Evolutionary conservation across 2,888 invertebrate genomes (phyloP).

Genomic region (Elmis aenea): DNA sequence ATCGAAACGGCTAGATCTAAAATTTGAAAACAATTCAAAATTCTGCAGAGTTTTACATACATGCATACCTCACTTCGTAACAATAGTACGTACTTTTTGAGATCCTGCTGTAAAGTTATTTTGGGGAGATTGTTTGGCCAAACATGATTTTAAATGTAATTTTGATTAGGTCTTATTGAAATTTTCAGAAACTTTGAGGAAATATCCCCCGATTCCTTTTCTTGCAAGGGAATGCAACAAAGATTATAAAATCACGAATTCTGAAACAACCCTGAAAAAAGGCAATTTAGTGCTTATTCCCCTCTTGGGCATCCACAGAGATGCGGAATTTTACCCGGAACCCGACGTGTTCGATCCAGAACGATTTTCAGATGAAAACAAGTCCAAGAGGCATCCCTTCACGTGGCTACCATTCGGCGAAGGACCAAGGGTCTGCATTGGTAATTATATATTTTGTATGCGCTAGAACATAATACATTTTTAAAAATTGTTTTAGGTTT

Average conservation of each 20-base stretch:
- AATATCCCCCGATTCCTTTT: conserved; percentile 22
- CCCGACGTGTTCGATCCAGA: conserved; percentile 7
- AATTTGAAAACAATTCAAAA: too few species aligned
- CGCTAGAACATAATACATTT: too few species aligned
- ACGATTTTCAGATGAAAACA: conserved; percentile 6
- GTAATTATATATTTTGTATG: conserved; percentile 5
- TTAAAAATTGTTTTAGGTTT: too few species aligned
- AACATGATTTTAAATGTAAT: too few species aligned
- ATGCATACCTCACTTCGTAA: too few species aligned
- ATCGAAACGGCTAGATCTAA: too few species aligned
- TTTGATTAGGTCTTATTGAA: too few species aligned
- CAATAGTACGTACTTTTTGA: too few species aligned
- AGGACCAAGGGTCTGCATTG: conserved; percentile 7
- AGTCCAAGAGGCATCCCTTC: not conserved
- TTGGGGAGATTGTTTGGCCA: conserved; percentile 10
- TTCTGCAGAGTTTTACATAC: too few species aligned
- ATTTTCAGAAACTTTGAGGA: conserved; percentile 24
- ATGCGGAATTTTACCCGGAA: conserved; percentile 5
- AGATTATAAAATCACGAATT: conserved; percentile 7
- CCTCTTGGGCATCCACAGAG: conserved; percentile 1
- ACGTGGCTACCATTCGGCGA: too few species aligned
- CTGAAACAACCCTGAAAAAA: conserved; percentile 1
- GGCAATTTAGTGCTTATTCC: conserved; percentile 1
- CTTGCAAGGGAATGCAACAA: conserved; percentile 19
- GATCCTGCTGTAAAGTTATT: too few species aligned